Percentiles rank a stretch among this genome's conserved stretches.
Evolutionary conservation across 2,888 invertebrate species (phyloP).

Genomic region (Heliconius erato): DNA sequence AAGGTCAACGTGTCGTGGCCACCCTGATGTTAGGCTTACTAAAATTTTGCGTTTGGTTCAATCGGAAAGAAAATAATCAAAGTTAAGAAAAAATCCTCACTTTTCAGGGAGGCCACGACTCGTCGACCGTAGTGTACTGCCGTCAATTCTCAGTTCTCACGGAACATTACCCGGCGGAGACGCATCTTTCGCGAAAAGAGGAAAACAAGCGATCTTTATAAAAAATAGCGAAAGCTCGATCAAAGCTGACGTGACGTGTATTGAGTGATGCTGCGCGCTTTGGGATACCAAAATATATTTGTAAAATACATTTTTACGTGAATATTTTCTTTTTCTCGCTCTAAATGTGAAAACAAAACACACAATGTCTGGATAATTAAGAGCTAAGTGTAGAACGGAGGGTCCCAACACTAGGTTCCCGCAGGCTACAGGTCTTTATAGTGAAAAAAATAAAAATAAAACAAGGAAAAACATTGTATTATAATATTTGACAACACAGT

Average conservation of each 20-base stretch:
- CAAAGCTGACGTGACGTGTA: not conserved
- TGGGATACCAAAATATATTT: not conserved
- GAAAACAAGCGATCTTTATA: constrained; percentile 5
- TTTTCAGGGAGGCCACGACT: not conserved
- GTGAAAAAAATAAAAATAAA: too few species aligned
- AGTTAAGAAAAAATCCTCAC: too few species aligned
- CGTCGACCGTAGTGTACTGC: not conserved
- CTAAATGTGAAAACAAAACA: too few species aligned
- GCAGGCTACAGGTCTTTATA: too few species aligned
- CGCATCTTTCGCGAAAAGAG: not conserved
- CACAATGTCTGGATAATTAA: too few species aligned
- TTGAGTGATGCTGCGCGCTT: not conserved
- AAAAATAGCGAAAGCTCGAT: constrained; percentile 2
- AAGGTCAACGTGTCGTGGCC: not conserved
- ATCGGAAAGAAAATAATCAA: too few species aligned
- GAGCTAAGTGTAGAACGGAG: too few species aligned
- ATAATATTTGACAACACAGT: constrained; percentile 13
- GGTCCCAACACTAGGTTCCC: too few species aligned
- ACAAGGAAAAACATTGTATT: not conserved
- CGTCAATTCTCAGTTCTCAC: not conserved
- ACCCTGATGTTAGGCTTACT: not conserved
- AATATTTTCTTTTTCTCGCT: not conserved
- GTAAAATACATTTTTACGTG: not conserved
- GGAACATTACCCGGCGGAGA: not conserved
- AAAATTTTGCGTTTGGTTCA: too few species aligned